phyloP scores from a whole-genome alignment of 2,888 invertebrate genomes.

The Papilio demoleus region DNA sequence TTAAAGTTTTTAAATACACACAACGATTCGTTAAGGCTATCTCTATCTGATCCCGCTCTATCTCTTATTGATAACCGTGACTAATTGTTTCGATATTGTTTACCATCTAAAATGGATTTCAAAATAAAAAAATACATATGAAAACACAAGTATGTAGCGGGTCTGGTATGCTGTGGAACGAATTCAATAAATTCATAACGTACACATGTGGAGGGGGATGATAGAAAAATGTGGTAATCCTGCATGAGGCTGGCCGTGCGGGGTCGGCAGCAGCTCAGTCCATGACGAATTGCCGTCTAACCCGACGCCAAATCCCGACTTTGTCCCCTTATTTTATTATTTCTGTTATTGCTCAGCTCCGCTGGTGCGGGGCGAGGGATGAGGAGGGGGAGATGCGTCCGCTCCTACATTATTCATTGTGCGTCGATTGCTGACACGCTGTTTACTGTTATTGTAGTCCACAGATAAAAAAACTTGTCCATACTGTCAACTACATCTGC shows the following conservation, averaged over 20 bases:
- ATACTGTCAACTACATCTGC: conserved; percentile 1
- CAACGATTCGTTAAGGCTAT: not conserved
- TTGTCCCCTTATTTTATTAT: conserved; percentile 65
- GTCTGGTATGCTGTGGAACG: conserved; percentile 1
- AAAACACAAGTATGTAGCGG: not conserved
- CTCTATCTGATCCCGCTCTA: no score
- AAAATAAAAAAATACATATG: not conserved
- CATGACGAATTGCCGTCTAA: conserved; percentile 70
- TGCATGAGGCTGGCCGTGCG: conserved; percentile 50
- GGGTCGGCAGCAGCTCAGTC: conserved; percentile 53
- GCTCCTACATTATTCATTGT: conserved; percentile 72
- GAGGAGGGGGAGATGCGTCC: conserved; percentile 1
- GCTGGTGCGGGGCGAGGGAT: conserved; percentile 32
- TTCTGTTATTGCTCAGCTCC: conserved; percentile 54
- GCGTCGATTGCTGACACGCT: conserved; percentile 46
- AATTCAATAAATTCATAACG: conserved; percentile 37
- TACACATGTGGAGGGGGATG: conserved; percentile 20
- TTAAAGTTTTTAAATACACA: not conserved
- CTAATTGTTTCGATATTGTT: not conserved
- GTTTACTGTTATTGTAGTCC: conserved; percentile 41
- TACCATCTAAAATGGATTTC: not conserved
- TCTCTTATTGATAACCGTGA: not conserved
- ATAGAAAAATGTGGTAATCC: conserved; percentile 48
- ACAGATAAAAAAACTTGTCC: conserved; percentile 29
- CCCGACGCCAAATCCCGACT: conserved; percentile 53